Conservation (phyloP, 1,140 invertebrate genomes). For the Charaxes varanes region DNA sequence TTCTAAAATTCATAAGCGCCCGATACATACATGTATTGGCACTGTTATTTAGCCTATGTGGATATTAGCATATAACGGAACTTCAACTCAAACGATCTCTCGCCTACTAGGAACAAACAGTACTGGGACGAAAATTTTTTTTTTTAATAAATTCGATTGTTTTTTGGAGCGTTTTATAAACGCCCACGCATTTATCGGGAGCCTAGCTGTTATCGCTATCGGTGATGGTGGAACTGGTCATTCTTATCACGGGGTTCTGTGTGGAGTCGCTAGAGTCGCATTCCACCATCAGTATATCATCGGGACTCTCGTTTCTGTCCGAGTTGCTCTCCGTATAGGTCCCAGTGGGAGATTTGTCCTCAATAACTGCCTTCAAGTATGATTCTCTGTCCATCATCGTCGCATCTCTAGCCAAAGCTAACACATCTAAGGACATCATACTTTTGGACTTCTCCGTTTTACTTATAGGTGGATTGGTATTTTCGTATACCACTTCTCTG, state of each 20-base stretch:
- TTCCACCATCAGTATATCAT: conserved; percentile 67
- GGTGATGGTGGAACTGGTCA: conserved; percentile 60
- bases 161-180: too few species aligned
- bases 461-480: conserved; percentile 35
- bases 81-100: too few species aligned
- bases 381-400: conserved; percentile 60
- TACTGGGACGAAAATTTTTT: too few species aligned
- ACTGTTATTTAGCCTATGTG: too few species aligned
- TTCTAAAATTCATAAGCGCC: too few species aligned
- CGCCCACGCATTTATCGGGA: too few species aligned
- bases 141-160: conserved; percentile 4
- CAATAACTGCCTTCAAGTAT: conserved; percentile 62
- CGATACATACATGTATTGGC: too few species aligned
- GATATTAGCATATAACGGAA: too few species aligned
- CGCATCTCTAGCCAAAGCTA: conserved; percentile 54
- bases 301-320: conserved; percentile 60
- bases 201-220: conserved; percentile 65
- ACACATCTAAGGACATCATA: conserved; percentile 64
- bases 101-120: too few species aligned
- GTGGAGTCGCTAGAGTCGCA: conserved; percentile 63
- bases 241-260: conserved; percentile 59
- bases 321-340: conserved; percentile 67
- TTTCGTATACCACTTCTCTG: conserved; percentile 48
- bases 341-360: conserved; percentile 61
- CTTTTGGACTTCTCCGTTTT: conserved; percentile 59